Evolutionary conservation across 2,797 vertebrate genomes (phyloP).

Genomic region (Labroides dimidiatus): DNA sequence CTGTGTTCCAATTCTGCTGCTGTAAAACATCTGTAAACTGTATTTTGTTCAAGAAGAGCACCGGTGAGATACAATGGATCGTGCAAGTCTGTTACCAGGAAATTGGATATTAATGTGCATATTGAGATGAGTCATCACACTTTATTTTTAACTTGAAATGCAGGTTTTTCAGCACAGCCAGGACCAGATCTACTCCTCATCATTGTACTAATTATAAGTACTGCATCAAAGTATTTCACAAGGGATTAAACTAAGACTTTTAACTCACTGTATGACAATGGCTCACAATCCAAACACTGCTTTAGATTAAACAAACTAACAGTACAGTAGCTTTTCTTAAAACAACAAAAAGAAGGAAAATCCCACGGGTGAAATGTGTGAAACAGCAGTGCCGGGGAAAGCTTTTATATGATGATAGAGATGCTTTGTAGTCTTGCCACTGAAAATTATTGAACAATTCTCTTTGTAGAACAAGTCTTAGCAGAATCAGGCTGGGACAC

Average conservation of each 20-base stretch:
- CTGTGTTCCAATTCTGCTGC: background rate
- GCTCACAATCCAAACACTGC: constrained; percentile 27
- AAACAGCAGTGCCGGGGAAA: constrained; percentile 35
- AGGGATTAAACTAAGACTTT: constrained; percentile 30
- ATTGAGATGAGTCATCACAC: background rate
- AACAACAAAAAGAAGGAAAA: background rate
- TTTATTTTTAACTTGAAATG: constrained; percentile 1
- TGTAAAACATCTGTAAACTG: background rate
- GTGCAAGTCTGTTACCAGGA: background rate
- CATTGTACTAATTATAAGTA: constrained; percentile 25
- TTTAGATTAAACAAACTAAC: constrained; percentile 25
- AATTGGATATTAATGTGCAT: constrained; percentile 15
- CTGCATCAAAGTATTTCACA: constrained; percentile 18
- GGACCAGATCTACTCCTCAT: constrained; percentile 12
- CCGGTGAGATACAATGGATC: background rate
- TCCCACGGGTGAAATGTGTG: constrained; percentile 22
- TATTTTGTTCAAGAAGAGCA: constrained; percentile 1
- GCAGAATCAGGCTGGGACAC: constrained; percentile 6
- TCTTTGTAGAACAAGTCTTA: background rate
- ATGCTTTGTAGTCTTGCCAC: constrained; percentile 39
- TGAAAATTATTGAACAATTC: constrained; percentile 28
- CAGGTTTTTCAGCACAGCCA: background rate
- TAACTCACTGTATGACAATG: constrained; percentile 27
- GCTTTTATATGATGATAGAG: constrained; percentile 20
- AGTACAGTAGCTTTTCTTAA: constrained; percentile 24